Evolutionary conservation across 2,888 invertebrate species (phyloP).

Genomic region (Dysmachus trigonus): DNA sequence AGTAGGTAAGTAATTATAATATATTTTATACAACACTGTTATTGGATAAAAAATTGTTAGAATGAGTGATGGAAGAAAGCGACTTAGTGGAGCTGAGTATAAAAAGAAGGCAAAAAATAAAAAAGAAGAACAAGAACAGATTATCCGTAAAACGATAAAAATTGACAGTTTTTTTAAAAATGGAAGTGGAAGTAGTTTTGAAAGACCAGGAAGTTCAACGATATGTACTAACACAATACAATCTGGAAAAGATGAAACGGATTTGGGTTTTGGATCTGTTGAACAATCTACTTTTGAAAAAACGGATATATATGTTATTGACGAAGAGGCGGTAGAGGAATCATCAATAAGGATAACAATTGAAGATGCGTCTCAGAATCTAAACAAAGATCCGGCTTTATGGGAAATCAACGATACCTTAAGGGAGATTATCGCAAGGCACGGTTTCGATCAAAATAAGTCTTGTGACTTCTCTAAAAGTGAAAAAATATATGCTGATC

Average conservation of each 20-base stretch:
- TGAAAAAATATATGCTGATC: too few relatives aligned
- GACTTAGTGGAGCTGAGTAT: not conserved
- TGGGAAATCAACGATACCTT: not conserved
- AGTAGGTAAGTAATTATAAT: too few relatives aligned
- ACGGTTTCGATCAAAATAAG: too few relatives aligned
- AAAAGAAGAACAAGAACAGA: conserved; percentile 6
- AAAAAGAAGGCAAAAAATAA: not conserved
- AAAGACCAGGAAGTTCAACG: too few relatives aligned
- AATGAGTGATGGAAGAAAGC: conserved; percentile 50
- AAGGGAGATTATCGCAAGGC: too few relatives aligned
- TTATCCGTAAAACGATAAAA: conserved; percentile 24
- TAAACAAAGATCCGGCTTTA: not conserved
- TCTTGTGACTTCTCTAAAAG: too few relatives aligned
- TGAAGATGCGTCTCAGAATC: not conserved
- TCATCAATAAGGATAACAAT: not conserved
- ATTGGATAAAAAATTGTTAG: not conserved
- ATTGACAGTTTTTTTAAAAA: not conserved
- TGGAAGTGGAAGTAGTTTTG: not conserved
- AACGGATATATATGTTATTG: too few relatives aligned
- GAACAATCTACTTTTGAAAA: too few relatives aligned
- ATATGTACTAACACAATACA: too few relatives aligned
- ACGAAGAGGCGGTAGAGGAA: not conserved
- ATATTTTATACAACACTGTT: too few relatives aligned
- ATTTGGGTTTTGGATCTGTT: too few relatives aligned
- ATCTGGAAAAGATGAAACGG: too few relatives aligned